A percentile compares a stretch with the other conserved stretches of the same genome.
phyloP scores from a whole-genome alignment of 2,113 vertebrate species.

The Cygnus atratus region DNA sequence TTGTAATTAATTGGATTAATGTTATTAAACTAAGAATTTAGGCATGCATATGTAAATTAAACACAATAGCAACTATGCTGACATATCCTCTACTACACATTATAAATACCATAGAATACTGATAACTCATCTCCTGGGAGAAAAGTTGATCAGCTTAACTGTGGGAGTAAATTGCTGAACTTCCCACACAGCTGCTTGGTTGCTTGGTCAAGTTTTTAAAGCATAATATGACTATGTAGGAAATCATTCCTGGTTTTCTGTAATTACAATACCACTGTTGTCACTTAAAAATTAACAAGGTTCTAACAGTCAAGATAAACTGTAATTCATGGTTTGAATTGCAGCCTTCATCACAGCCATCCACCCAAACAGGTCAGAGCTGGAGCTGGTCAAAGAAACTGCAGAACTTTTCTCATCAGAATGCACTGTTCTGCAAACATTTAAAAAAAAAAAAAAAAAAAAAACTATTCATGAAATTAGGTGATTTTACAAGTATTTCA shows the following conservation, averaged over 20 bases:
- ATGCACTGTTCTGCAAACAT: background rate
- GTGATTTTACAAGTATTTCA: background rate
- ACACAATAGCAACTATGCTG: background rate
- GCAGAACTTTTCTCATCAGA: background rate
- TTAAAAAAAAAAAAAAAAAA: background rate
- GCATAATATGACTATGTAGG: background rate
- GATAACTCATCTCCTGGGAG: background rate
- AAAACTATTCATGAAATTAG: background rate
- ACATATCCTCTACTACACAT: background rate
- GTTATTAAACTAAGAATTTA: background rate
- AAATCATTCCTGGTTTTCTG: background rate
- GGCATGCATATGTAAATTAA: background rate
- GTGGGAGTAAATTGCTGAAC: background rate
- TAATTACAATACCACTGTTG: background rate
- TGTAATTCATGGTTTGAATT: background rate
- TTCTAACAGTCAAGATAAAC: background rate
- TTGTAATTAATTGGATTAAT: background rate
- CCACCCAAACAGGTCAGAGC: fast-evolving
- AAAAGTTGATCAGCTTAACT: background rate
- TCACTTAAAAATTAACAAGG: background rate
- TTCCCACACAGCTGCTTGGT: background rate
- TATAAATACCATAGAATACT: background rate
- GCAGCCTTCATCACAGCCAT: background rate
- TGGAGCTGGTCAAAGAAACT: background rate
- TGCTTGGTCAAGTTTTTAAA: background rate